Conservation (phyloP, 2,888 invertebrate genomes). For the Platypus cylindrus region DNA sequence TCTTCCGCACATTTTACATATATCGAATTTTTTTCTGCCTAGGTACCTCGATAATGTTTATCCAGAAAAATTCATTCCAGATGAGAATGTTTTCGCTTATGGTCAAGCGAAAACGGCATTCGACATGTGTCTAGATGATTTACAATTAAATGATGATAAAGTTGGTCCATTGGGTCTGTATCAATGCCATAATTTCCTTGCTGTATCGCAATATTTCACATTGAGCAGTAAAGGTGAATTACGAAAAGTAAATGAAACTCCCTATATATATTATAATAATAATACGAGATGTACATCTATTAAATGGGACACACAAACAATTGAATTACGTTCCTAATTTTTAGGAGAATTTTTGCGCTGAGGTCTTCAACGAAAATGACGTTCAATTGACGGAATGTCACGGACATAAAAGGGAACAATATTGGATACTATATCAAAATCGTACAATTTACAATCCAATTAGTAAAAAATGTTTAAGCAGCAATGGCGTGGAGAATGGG, state of each 20-base stretch:
- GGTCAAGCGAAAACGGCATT: slow-evolving; percentile 50
- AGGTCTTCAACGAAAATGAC: slow-evolving; percentile 38
- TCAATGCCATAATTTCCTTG: slow-evolving; percentile 53
- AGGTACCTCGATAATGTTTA: slow-evolving; percentile 67
- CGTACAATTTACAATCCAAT: slow-evolving; percentile 31
- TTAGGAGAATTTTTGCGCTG: slow-evolving; percentile 64
- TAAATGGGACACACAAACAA: not conserved
- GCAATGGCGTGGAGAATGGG: slow-evolving; percentile 30
- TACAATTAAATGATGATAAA: slow-evolving; percentile 58
- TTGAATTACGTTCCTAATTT: not conserved
- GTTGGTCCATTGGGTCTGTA: slow-evolving; percentile 62
- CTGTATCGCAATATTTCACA: slow-evolving; percentile 63
- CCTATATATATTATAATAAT: no score
- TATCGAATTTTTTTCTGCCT: not conserved
- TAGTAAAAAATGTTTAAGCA: slow-evolving; percentile 30
- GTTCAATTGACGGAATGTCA: slow-evolving; percentile 39
- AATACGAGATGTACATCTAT: not conserved
- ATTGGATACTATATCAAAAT: slow-evolving; percentile 28
- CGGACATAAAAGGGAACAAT: slow-evolving; percentile 33
- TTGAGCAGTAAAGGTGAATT: slow-evolving; percentile 52
- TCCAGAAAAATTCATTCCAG: slow-evolving; percentile 82
- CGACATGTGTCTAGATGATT: slow-evolving; percentile 65
- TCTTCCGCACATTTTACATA: not conserved
- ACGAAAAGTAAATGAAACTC: slow-evolving; percentile 10
- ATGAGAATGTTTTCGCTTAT: slow-evolving; percentile 64